A percentile compares a stretch with the other conserved stretches of the same genome.
Conservation (phyloP, 2,797 vertebrate species). For the Onychomys leucogaster region DNA sequence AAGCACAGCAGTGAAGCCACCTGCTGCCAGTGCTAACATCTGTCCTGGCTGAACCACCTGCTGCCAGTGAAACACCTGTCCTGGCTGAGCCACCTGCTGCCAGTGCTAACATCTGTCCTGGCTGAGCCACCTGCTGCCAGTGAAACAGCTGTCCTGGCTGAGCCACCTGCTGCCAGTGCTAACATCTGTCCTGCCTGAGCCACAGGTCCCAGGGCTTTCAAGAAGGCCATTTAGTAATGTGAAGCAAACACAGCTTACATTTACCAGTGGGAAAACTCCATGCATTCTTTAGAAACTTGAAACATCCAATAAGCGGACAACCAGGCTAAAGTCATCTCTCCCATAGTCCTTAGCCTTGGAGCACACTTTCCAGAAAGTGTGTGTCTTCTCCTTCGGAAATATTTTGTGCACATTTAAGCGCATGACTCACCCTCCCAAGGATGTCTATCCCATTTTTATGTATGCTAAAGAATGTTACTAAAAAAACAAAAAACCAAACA, state of each 20-base stretch:
- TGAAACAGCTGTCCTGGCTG: too few relatives aligned
- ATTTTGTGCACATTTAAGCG: neutral
- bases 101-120: accelerated
- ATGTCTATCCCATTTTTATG: neutral
- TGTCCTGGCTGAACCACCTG: too few relatives aligned
- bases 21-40: too few relatives aligned
- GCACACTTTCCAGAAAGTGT: neutral
- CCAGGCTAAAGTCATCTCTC: neutral
- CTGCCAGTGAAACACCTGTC: too few relatives aligned
- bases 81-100: too few relatives aligned
- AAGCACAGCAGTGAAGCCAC: too few relatives aligned
- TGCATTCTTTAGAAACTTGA: neutral
- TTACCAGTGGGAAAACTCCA: neutral
- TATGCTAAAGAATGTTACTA: neutral
- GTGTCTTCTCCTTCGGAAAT: neutral
- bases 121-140: too few relatives aligned
- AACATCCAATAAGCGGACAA: neutral
- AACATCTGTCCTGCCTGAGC: neutral
- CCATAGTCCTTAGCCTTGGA: neutral
- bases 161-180: too few relatives aligned
- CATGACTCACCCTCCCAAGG: too few relatives aligned
- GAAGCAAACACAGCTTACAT: neutral
- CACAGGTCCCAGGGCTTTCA: neutral
- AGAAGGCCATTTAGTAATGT: too few relatives aligned
- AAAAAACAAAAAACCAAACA: neutral